Conservation (phyloP, 2,113 vertebrate genomes). For the Labeo rohita region DNA sequence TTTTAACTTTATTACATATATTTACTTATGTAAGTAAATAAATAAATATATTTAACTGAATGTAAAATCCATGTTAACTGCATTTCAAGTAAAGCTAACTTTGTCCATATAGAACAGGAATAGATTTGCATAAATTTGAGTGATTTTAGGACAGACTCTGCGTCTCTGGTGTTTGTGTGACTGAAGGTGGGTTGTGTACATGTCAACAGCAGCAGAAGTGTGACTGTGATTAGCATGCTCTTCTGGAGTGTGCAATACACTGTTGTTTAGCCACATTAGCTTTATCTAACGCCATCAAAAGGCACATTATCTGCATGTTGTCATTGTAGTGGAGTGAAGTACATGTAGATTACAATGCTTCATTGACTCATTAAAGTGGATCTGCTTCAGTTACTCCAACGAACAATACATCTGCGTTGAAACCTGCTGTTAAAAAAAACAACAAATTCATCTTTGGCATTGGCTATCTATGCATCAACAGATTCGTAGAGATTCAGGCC, state of each 20-base stretch:
- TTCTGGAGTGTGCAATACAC: conserved; percentile 50
- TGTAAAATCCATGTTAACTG: neutral
- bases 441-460: neutral
- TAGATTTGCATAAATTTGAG: conserved; percentile 6
- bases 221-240: conserved; percentile 36
- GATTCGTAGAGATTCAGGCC: neutral
- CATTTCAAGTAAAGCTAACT: neutral
- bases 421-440: neutral
- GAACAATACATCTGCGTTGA: too few relatives aligned
- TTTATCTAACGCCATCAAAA: conserved; percentile 34
- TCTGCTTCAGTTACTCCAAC: conserved; percentile 1
- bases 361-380: conserved; percentile 30
- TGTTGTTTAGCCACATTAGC: conserved; percentile 17
- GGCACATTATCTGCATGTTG: conserved; percentile 10
- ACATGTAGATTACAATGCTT: conserved; percentile 8
- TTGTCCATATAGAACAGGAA: neutral
- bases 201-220: conserved; percentile 67
- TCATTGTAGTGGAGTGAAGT: neutral
- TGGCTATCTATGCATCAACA: neutral
- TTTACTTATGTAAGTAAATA: too few relatives aligned
- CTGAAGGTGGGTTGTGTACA: conserved; percentile 65
- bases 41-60: neutral
- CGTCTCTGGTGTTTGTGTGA: conserved; percentile 41
- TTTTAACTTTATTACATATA: too few relatives aligned
- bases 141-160: neutral